Evolutionary conservation across 1,140 invertebrate genomes (phyloP).

Genomic region (Propsilocerus akamusi): DNA sequence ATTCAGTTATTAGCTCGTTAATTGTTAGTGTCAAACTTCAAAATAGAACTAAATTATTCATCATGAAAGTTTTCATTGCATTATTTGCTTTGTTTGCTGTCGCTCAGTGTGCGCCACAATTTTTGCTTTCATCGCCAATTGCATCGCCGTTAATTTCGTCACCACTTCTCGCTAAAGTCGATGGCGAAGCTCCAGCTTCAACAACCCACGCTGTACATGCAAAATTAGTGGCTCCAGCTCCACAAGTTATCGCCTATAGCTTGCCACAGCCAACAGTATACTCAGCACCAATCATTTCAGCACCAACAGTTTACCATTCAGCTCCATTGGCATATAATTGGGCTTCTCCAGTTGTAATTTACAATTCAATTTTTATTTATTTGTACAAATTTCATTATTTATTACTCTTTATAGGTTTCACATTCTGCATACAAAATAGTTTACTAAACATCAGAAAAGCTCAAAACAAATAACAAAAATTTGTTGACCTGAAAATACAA

Average conservation of each 20-base stretch:
- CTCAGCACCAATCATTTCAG: neutral
- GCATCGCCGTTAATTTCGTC: neutral
- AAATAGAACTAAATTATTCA: no score
- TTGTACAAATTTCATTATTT: neutral
- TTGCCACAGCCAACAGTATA: neutral
- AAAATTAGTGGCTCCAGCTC: neutral
- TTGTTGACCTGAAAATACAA: no score
- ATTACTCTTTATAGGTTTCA: neutral
- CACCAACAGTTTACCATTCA: neutral
- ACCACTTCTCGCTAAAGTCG: neutral
- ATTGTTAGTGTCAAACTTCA: neutral
- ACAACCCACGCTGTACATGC: neutral
- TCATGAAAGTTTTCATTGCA: neutral
- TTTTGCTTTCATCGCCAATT: neutral
- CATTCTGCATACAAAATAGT: neutral
- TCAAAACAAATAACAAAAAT: no score
- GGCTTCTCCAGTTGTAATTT: neutral
- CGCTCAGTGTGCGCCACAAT: neutral
- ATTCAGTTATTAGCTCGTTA: neutral
- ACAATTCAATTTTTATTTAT: neutral
- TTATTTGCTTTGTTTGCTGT: neutral
- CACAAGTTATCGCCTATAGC: neutral
- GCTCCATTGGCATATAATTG: neutral
- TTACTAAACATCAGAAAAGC: no score
- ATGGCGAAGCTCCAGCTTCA: neutral